A percentile compares a stretch with the other conserved stretches of the same genome.
Evolutionary conservation across 2,113 vertebrate genomes (phyloP).

Genomic region (Halcyon senegalensis): DNA sequence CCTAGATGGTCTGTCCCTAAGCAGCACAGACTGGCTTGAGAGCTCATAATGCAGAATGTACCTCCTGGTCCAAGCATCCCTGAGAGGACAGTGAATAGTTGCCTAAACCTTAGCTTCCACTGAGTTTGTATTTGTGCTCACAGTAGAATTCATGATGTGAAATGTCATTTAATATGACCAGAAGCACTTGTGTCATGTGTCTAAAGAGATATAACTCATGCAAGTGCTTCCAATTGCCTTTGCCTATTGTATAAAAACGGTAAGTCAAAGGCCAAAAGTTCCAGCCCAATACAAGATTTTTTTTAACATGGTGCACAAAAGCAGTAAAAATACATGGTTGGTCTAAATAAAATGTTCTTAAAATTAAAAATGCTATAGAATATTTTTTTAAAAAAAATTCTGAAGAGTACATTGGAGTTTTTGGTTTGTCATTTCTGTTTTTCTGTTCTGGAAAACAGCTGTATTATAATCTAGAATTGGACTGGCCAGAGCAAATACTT

Average conservation of each 20-base stretch:
- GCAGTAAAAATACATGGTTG: not conserved
- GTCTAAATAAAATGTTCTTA: not conserved
- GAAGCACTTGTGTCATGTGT: not conserved
- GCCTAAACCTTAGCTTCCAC: not conserved
- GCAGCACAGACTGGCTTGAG: not conserved
- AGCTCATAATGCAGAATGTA: not conserved
- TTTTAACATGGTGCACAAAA: not conserved
- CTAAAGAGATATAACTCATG: not conserved
- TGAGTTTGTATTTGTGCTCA: not conserved
- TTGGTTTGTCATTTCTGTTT: not conserved
- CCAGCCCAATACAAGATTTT: not conserved
- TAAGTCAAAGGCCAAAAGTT: not conserved
- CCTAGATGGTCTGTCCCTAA: not conserved
- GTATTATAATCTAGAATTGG: not conserved
- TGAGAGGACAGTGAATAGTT: not conserved
- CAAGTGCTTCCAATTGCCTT: not conserved
- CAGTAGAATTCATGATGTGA: not conserved
- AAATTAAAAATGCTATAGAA: not conserved
- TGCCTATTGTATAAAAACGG: not conserved
- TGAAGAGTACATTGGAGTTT: not conserved
- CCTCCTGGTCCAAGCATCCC: not conserved
- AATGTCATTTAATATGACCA: not conserved
- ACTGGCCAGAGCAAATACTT: not conserved
- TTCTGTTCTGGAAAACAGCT: not conserved
- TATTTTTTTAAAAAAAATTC: not conserved